Evolutionary conservation across 2,797 vertebrate genomes (phyloP).

Genomic region (Triplophysa yarkandensis): DNA sequence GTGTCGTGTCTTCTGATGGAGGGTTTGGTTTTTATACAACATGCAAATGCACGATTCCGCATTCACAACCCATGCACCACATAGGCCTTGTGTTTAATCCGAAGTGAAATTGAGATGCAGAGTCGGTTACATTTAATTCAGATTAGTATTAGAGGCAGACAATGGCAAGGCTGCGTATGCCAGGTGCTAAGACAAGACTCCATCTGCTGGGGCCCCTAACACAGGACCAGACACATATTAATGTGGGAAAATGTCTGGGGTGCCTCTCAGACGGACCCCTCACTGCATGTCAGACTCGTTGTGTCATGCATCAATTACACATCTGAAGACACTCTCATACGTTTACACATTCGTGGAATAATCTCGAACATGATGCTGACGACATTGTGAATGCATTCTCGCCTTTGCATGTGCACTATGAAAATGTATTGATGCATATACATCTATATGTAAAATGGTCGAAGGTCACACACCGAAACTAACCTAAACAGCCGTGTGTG

Average conservation of each 20-base stretch:
- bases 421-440: too few relatives aligned
- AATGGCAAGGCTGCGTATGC: slow-evolving; percentile 68
- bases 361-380: too few relatives aligned
- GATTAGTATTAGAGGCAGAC: slow-evolving; percentile 63
- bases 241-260: slow-evolving; percentile 80
- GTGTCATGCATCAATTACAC: slow-evolving; percentile 74
- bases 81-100: slow-evolving; percentile 55
- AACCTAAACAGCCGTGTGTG: too few relatives aligned
- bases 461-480: too few relatives aligned
- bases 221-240: slow-evolving; percentile 80
- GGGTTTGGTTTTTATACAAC: too few relatives aligned
- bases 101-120: slow-evolving; percentile 50
- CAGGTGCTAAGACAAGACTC: slow-evolving; percentile 81
- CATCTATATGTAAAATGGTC: too few relatives aligned
- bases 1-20: too few relatives aligned
- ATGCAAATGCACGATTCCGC: too few relatives aligned
- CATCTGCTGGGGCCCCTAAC: slow-evolving; percentile 77
- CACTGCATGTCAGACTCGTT: slow-evolving; percentile 73
- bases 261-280: slow-evolving; percentile 66
- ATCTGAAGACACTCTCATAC: slow-evolving; percentile 61
- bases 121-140: slow-evolving; percentile 56
- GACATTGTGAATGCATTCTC: too few relatives aligned
- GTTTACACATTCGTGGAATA: slow-evolving; percentile 41
- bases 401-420: too few relatives aligned
- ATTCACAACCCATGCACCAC: neutral